Evolutionary conservation across 1,140 invertebrate genomes (phyloP).

Genomic region (Coboldia fuscipes): DNA sequence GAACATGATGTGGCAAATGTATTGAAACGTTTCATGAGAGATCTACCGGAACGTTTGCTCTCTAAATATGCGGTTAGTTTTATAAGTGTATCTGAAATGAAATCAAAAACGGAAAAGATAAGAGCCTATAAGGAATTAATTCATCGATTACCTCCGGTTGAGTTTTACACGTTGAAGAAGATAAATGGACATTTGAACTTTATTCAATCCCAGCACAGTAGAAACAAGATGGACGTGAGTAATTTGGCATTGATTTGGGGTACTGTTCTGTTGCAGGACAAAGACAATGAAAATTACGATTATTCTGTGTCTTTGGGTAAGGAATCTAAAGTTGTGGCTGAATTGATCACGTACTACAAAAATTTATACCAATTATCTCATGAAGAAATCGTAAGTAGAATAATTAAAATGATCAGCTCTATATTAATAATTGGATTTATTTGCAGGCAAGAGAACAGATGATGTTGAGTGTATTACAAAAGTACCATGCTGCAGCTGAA

Average conservation of each 20-base stretch:
- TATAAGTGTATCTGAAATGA: constrained; percentile 24
- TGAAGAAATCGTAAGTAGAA: constrained; percentile 17
- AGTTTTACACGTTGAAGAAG: constrained; percentile 46
- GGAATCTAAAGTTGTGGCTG: constrained; percentile 42
- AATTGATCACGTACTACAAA: constrained; percentile 36
- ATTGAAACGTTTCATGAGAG: constrained; percentile 63
- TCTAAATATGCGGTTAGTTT: constrained; percentile 23
- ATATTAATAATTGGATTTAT: constrained; percentile 16
- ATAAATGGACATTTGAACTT: constrained; percentile 61
- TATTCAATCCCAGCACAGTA: constrained; percentile 44
- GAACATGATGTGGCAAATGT: constrained; percentile 74
- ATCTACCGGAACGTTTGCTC: constrained; percentile 50
- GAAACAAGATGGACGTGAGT: constrained; percentile 56
- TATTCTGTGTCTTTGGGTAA: constrained; percentile 22
- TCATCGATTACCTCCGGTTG: constrained; percentile 37
- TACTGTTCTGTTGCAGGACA: constrained; percentile 54
- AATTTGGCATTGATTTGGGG: constrained; percentile 73
- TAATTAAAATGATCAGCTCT: constrained; percentile 24
- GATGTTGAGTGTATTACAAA: constrained; percentile 44
- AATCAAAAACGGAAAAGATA: constrained; percentile 26
- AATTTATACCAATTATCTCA: constrained; percentile 27
- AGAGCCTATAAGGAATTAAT: constrained; percentile 37
- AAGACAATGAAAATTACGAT: constrained; percentile 20
- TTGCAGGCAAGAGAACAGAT: constrained; percentile 35
- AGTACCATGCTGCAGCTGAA: constrained; percentile 31